Conservation (phyloP, 2,797 vertebrate species). For the Ispidina picta region DNA sequence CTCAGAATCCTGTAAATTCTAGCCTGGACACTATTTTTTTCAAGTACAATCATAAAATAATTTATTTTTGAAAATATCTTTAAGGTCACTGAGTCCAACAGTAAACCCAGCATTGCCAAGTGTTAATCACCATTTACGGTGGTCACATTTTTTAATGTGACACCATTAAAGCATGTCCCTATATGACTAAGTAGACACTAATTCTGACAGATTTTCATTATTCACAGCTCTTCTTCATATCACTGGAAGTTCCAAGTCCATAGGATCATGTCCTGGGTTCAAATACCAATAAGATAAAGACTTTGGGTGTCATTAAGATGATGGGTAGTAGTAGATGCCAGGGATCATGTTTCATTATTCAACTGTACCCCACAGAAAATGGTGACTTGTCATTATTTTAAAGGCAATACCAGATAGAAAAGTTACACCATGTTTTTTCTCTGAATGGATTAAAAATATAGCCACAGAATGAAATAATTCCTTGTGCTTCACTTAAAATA, state of each 20-base stretch:
- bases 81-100: not conserved
- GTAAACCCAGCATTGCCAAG: too few species aligned
- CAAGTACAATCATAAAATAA: not conserved
- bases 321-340: accelerated
- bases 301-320: not conserved
- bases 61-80: not conserved
- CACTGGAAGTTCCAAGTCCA: not conserved
- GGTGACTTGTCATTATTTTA: not conserved
- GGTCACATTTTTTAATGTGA: too few species aligned
- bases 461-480: not conserved
- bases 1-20: not conserved
- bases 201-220: not conserved
- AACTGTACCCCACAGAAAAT: not conserved
- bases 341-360: not conserved
- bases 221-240: not conserved
- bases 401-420: not conserved
- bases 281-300: not conserved
- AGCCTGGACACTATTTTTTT: not conserved
- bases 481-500: not conserved
- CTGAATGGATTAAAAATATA: not conserved
- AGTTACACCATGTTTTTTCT: not conserved
- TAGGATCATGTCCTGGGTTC: not conserved
- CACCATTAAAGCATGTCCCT: too few species aligned
- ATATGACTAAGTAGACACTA: not conserved
- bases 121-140: too few species aligned